Conservation (phyloP, 2,888 invertebrate species). For the Ornithoptera priamus region DNA sequence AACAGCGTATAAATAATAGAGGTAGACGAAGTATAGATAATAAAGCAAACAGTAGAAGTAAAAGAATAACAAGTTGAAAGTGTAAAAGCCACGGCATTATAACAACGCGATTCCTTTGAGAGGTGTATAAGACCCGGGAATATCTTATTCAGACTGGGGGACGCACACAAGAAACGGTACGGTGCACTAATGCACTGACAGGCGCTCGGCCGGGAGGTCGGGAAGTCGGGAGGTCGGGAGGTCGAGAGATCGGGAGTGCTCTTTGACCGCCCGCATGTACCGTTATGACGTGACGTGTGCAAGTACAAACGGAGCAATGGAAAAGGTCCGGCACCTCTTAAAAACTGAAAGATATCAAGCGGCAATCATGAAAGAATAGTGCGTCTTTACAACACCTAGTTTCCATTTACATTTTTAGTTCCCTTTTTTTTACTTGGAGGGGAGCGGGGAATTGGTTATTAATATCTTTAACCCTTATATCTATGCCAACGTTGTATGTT, state of each 20-base stretch:
- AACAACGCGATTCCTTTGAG: slow-evolving; percentile 26
- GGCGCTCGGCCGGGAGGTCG: neutral
- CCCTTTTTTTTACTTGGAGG: too few relatives aligned
- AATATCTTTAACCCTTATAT: too few relatives aligned
- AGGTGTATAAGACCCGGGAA: slow-evolving; percentile 18
- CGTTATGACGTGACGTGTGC: slow-evolving; percentile 28
- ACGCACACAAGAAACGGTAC: slow-evolving; percentile 12
- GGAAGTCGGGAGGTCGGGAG: slow-evolving; percentile 6
- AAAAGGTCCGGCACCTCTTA: slow-evolving; percentile 14
- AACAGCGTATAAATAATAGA: neutral
- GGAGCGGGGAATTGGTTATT: too few relatives aligned
- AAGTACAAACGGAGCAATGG: slow-evolving; percentile 27
- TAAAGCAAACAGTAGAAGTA: neutral
- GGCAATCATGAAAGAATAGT: slow-evolving; percentile 10
- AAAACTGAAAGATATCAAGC: slow-evolving; percentile 8
- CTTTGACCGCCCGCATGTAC: slow-evolving; percentile 26
- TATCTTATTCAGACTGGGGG: slow-evolving; percentile 25
- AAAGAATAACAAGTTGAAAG: slow-evolving; percentile 19
- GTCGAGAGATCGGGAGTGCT: slow-evolving; percentile 17
- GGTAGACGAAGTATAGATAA: neutral
- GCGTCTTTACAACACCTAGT: neutral
- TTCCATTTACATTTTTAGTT: too few relatives aligned
- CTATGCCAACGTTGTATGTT: too few relatives aligned
- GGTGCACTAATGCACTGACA: slow-evolving; percentile 26
- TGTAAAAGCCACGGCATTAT: slow-evolving; percentile 17